A percentile compares a stretch with the other conserved stretches of the same genome.
phyloP scores from a whole-genome alignment of 2,888 invertebrate species.

The Zeuzera pyrina region DNA sequence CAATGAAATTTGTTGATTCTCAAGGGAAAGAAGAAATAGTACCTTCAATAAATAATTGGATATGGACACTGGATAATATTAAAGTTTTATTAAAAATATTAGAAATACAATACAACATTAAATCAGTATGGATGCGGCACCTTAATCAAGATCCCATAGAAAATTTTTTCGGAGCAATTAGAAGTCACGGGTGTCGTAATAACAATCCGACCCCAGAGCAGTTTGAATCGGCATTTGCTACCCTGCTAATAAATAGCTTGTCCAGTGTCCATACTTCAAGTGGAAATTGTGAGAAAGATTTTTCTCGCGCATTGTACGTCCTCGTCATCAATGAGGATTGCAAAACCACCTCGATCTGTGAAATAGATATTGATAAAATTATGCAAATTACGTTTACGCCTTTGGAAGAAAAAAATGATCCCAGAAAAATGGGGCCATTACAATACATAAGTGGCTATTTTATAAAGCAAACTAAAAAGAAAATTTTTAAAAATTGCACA shows the following conservation, averaged over 20 bases:
- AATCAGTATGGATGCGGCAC: constrained; percentile 6
- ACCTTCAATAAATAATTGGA: not conserved
- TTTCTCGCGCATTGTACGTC: constrained; percentile 3
- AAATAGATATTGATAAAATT: too few relatives aligned
- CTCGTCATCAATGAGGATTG: too few relatives aligned
- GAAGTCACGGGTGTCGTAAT: constrained; percentile 8
- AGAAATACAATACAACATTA: constrained; percentile 5
- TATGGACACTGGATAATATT: not conserved
- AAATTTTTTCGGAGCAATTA: constrained; percentile 8
- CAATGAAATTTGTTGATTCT: not conserved
- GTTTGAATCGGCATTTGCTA: constrained; percentile 6
- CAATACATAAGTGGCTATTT: not conserved
- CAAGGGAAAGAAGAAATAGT: not conserved
- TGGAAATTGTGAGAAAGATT: constrained; percentile 6
- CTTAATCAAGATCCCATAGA: constrained; percentile 10
- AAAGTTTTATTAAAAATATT: constrained; percentile 5
- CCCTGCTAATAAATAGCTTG: constrained; percentile 8
- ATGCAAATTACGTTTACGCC: too few relatives aligned
- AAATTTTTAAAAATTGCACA: not conserved
- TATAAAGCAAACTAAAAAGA: not conserved
- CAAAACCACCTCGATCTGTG: too few relatives aligned
- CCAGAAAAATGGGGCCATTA: not conserved
- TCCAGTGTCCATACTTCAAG: constrained; percentile 2
- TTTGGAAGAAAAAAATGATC: too few relatives aligned
- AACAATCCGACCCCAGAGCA: constrained; percentile 3